These are phyloP conservation scores for Camelus dromedarius DNA, from an alignment of 2,113 vertebrate genomes.

Conservation along the genomic window DNA sequence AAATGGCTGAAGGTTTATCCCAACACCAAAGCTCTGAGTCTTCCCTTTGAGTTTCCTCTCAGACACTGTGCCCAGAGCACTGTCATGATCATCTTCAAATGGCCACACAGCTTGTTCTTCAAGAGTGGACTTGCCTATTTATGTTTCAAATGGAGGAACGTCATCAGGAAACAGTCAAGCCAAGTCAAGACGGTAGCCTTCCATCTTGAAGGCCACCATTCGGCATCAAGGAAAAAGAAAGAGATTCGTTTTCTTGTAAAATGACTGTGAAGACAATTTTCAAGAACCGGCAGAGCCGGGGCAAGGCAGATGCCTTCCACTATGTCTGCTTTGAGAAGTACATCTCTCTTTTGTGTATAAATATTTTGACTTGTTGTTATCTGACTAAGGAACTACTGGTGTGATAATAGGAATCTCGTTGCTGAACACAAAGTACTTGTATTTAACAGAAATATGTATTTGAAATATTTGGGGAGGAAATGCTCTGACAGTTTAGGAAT, in stretches of 20 bases:
- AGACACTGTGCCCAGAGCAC: background rate
- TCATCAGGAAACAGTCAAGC: background rate
- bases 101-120: too few species aligned
- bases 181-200: background rate
- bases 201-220: background rate
- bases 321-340: background rate
- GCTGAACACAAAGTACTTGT: background rate
- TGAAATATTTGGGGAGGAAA: background rate
- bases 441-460: background rate
- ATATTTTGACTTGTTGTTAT: background rate
- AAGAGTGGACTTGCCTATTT: background rate
- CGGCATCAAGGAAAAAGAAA: background rate
- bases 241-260: background rate
- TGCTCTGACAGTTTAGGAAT: background rate
- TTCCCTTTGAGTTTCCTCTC: background rate
- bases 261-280: background rate
- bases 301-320: background rate
- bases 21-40: background rate
- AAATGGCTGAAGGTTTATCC: background rate
- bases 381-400: background rate
- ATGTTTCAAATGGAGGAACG: background rate
- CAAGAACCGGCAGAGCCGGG: background rate
- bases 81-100: fast-evolving
- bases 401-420: background rate
- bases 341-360: background rate